Conservation (phyloP, 1,140 invertebrate species). For the Eurytemora carolleeae region DNA sequence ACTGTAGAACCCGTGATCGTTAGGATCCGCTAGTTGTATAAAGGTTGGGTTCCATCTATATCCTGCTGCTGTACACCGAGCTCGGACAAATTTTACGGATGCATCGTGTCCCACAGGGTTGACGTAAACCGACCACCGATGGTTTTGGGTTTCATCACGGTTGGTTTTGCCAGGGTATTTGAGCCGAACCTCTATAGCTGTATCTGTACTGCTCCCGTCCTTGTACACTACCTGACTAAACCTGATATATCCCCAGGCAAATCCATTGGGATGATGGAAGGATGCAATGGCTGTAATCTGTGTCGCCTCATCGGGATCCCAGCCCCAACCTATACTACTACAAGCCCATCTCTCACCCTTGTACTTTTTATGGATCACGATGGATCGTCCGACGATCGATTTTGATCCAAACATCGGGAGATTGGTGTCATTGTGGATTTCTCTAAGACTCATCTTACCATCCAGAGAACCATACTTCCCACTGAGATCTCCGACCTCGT, state of each 20-base stretch:
- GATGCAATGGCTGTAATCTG: constrained; percentile 70
- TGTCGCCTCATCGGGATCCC: constrained; percentile 56
- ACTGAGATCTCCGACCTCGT: constrained; percentile 70
- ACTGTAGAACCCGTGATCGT: constrained; percentile 62
- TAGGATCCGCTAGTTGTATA: constrained; percentile 63
- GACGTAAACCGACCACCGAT: constrained; percentile 80
- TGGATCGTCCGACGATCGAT: constrained; percentile 61
- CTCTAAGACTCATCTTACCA: constrained; percentile 30
- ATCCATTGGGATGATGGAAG: constrained; percentile 70
- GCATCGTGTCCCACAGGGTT: constrained; percentile 84
- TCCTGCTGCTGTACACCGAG: constrained; percentile 67
- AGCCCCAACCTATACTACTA: constrained; percentile 59
- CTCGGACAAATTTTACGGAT: constrained; percentile 48
- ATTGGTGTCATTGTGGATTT: constrained; percentile 55
- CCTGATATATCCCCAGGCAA: constrained; percentile 62
- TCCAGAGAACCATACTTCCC: constrained; percentile 54
- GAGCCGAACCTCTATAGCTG: constrained; percentile 65
- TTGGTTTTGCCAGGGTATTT: constrained; percentile 59
- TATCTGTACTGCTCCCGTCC: constrained; percentile 68
- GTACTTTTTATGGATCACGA: constrained; percentile 57
- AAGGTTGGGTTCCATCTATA: constrained; percentile 84
- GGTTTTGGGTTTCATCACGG: constrained; percentile 52
- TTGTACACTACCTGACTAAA: constrained; percentile 68
- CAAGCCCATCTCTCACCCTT: constrained; percentile 49
- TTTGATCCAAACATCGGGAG: constrained; percentile 59